phyloP scores from a whole-genome alignment of 2,113 vertebrate genomes.

The Sitta europaea region DNA sequence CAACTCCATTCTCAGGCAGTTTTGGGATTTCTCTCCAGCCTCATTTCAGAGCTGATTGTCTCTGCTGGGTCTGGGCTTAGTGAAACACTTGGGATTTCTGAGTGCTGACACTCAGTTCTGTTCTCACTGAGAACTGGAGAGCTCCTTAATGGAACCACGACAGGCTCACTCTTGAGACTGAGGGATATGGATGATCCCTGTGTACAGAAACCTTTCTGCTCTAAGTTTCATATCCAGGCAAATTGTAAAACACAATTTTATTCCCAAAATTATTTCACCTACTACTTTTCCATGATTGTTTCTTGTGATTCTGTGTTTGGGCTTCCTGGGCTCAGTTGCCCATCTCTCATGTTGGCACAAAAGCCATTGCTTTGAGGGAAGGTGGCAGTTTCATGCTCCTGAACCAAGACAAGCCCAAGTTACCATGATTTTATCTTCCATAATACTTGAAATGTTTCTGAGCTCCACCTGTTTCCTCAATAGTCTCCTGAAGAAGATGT shows the following conservation, averaged over 20 bases:
- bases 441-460: background rate
- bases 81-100: background rate
- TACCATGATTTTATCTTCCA: background rate
- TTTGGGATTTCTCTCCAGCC: background rate
- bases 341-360: background rate
- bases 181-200: background rate
- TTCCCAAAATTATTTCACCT: background rate
- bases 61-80: background rate
- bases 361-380: background rate
- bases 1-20: background rate
- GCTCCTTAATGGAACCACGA: background rate
- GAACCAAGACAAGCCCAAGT: accelerated
- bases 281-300: background rate
- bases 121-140: accelerated
- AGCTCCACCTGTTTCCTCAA: background rate
- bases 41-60: background rate
- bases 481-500: background rate
- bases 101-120: background rate
- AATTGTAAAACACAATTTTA: background rate
- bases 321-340: background rate
- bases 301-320: background rate
- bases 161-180: background rate
- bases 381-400: background rate
- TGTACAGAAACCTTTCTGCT: background rate
- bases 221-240: background rate